A percentile compares a stretch with the other conserved stretches of the same genome.
Conservation (phyloP, 2,888 invertebrate species). For the Ornithoptera priamus region DNA sequence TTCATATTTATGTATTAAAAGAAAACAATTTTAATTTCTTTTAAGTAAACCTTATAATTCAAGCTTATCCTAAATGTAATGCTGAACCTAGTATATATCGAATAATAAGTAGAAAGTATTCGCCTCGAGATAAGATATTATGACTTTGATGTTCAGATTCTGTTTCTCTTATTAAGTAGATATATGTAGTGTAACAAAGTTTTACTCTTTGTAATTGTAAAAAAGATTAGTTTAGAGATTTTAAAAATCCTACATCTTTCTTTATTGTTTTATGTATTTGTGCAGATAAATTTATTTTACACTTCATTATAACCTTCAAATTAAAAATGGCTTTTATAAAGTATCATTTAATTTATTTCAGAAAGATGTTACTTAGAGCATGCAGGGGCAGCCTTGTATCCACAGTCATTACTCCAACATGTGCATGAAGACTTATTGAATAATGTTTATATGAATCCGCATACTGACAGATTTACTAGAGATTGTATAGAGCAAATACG, state of each 20-base stretch:
- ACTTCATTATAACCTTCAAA: not conserved
- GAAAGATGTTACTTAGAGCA: slow-evolving; percentile 92
- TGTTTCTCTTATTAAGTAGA: too few species aligned
- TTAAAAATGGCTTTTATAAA: not conserved
- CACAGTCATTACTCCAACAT: slow-evolving; percentile 85
- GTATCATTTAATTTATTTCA: slow-evolving; percentile 52
- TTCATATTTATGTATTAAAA: not conserved
- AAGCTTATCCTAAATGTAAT: not conserved
- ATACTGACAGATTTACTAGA: slow-evolving; percentile 89
- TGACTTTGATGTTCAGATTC: too few species aligned
- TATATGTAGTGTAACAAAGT: too few species aligned
- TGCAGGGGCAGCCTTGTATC: slow-evolving; percentile 91
- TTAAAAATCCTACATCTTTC: too few species aligned
- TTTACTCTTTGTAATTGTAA: too few species aligned
- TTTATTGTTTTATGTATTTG: too few species aligned
- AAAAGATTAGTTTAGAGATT: too few species aligned
- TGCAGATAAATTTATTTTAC: not conserved
- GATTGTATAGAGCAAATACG: slow-evolving; percentile 92
- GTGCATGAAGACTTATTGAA: slow-evolving; percentile 82
- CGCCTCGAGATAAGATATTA: not conserved
- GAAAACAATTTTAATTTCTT: not conserved
- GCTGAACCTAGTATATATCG: not conserved
- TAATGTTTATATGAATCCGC: slow-evolving; percentile 95
- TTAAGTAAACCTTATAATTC: not conserved
- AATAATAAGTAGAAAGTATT: not conserved